These are phyloP conservation scores for Popillia japonica DNA, from an alignment of 1,140 invertebrate genomes.

Conservation along the genomic window DNA sequence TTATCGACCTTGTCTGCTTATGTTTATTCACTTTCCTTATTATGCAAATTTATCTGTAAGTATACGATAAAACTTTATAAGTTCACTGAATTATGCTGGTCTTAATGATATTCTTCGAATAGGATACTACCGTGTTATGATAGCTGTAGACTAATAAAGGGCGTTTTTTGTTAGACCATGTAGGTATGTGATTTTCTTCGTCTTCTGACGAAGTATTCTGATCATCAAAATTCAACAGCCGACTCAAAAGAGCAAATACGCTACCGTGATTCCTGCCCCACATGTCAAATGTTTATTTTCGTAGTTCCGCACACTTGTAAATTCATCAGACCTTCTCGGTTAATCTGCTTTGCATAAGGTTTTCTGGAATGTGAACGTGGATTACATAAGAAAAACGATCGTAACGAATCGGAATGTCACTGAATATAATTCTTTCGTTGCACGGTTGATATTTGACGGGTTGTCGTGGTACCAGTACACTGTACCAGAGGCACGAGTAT, in stretches of 20 bases:
- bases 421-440: slow-evolving; percentile 25
- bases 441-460: neutral
- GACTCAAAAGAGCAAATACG: neutral
- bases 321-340: slow-evolving; percentile 26
- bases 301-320: slow-evolving; percentile 33
- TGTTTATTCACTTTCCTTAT: no score
- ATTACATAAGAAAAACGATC: slow-evolving; percentile 25
- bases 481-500: neutral
- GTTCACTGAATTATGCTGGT: no score
- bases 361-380: slow-evolving; percentile 28
- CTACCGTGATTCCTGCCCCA: neutral
- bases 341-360: slow-evolving; percentile 22
- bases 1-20: no score
- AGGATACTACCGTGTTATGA: no score
- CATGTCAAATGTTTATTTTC: neutral
- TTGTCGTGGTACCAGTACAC: neutral
- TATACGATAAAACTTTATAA: no score
- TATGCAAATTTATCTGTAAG: no score
- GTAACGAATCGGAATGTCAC: slow-evolving; percentile 20
- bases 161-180: no score
- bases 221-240: slow-evolving; percentile 3
- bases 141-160: no score
- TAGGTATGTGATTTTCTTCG: no score
- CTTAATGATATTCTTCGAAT: no score
- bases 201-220: neutral